These are phyloP conservation scores for Hoplostethus atlanticus DNA, from an alignment of 2,797 vertebrate genomes.

Conservation along the genomic window DNA sequence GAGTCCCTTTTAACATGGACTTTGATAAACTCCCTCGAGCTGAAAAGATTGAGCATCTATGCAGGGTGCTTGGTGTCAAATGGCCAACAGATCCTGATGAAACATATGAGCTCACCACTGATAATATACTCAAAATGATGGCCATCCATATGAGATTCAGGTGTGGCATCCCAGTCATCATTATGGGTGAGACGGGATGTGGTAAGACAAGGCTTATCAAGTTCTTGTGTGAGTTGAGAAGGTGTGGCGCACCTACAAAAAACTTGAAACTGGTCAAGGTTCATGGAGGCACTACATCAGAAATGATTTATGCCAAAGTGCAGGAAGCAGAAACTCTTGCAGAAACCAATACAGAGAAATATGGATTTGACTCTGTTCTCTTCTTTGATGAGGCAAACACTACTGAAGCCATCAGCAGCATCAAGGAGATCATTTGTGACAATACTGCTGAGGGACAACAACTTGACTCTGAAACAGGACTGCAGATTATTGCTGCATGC, in stretches of 20 bases:
- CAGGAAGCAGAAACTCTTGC: slow-evolving; percentile 85
- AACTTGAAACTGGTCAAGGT: slow-evolving; percentile 92
- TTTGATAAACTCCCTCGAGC: slow-evolving; percentile 86
- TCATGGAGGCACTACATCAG: slow-evolving; percentile 91
- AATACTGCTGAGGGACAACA: slow-evolving; percentile 81
- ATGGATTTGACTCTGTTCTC: slow-evolving; percentile 87
- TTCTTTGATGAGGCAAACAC: slow-evolving; percentile 96
- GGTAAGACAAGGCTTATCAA: slow-evolving; percentile 92
- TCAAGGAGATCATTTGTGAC: slow-evolving; percentile 93
- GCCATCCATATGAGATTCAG: slow-evolving; percentile 94
- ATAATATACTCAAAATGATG: slow-evolving; percentile 92
- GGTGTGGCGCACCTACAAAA: slow-evolving; percentile 70
- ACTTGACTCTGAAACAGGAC: slow-evolving; percentile 68
- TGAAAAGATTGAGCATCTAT: slow-evolving; percentile 88
- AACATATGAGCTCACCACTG: slow-evolving; percentile 90
- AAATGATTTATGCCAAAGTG: slow-evolving; percentile 85
- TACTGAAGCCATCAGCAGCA: slow-evolving; percentile 89
- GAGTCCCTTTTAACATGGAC: slow-evolving; percentile 88
- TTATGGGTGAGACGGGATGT: slow-evolving; percentile 96
- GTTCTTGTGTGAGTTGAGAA: slow-evolving; percentile 88
- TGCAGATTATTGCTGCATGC: slow-evolving; percentile 92
- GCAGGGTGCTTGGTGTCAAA: slow-evolving; percentile 85
- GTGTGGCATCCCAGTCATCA: slow-evolving; percentile 92
- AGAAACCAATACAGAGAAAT: slow-evolving; percentile 72
- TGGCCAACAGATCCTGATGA: slow-evolving; percentile 87